phyloP scores from a whole-genome alignment of 2,888 invertebrate genomes.

The Acronicta alni region DNA sequence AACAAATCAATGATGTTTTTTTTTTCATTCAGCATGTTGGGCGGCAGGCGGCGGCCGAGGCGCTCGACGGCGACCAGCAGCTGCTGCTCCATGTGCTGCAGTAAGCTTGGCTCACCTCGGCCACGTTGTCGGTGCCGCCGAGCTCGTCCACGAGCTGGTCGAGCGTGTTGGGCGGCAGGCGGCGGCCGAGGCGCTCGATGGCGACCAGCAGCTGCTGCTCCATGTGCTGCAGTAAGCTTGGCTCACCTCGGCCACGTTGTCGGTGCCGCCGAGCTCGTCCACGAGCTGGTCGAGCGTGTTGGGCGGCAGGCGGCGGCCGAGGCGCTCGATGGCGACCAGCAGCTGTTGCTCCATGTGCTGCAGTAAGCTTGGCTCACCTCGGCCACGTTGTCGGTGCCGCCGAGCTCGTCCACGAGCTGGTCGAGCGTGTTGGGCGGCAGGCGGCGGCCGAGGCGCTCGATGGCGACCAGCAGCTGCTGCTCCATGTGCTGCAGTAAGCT shows the following conservation, averaged over 20 bases:
- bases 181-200: constrained; percentile 95
- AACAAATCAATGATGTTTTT: too few relatives aligned
- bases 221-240: neutral
- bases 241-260: constrained; percentile 97
- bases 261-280: constrained; percentile 99
- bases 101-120: constrained; percentile 92
- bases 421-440: constrained; percentile 99
- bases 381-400: constrained; percentile 99
- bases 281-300: constrained; percentile 99
- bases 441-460: constrained; percentile 95
- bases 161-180: constrained; percentile 97
- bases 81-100: constrained; percentile 97
- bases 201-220: constrained; percentile 65
- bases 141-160: constrained; percentile 99
- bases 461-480: constrained; percentile 75
- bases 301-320: constrained; percentile 97
- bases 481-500: neutral
- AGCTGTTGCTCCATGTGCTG: constrained; percentile 97
- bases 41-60: constrained; percentile 96
- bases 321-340: constrained; percentile 93
- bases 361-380: constrained; percentile 92
- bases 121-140: constrained; percentile 99
- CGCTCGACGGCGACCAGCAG: constrained; percentile 94
- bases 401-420: constrained; percentile 99
- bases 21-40: constrained; percentile 99